These are phyloP conservation scores for Cataglyphis albicans DNA, from an alignment of 2,888 invertebrate genomes.

Conservation along the genomic window DNA sequence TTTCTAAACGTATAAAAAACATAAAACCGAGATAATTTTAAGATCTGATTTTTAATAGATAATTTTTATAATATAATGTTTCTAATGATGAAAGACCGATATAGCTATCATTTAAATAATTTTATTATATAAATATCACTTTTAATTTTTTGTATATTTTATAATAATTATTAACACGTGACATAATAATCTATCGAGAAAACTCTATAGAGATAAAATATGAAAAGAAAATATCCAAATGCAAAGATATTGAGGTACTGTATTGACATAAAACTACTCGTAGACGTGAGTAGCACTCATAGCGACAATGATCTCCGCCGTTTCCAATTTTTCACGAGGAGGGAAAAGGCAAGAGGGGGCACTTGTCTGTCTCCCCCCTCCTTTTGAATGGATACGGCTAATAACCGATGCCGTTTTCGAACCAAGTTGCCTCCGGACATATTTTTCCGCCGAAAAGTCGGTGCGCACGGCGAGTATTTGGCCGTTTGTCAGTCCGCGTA, in stretches of 20 bases:
- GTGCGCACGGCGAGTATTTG: conserved; percentile 66
- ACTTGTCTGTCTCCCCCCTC: background rate
- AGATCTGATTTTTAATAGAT: background rate
- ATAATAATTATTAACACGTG: background rate
- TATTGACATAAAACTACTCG: conserved; percentile 22
- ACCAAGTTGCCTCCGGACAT: conserved; percentile 43
- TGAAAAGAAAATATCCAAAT: conserved; percentile 4
- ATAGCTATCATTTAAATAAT: background rate
- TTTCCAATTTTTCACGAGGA: background rate
- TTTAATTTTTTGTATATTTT: background rate
- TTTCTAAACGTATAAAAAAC: background rate
- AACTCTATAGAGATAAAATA: background rate
- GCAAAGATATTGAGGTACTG: background rate
- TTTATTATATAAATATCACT: background rate
- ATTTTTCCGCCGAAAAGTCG: conserved; percentile 62
- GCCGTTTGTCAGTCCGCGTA: conserved; percentile 75
- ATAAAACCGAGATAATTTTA: background rate
- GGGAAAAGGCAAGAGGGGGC: background rate
- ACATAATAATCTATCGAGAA: background rate
- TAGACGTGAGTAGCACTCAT: conserved; percentile 2
- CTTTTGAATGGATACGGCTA: conserved; percentile 22
- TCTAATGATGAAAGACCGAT: background rate
- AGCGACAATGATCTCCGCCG: background rate
- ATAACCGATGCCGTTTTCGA: conserved; percentile 47
- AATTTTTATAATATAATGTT: background rate